A percentile compares a stretch with the other conserved stretches of the same genome.
phyloP scores from a whole-genome alignment of 2,113 vertebrate genomes.

The Protobothrops mucrosquamatus region DNA sequence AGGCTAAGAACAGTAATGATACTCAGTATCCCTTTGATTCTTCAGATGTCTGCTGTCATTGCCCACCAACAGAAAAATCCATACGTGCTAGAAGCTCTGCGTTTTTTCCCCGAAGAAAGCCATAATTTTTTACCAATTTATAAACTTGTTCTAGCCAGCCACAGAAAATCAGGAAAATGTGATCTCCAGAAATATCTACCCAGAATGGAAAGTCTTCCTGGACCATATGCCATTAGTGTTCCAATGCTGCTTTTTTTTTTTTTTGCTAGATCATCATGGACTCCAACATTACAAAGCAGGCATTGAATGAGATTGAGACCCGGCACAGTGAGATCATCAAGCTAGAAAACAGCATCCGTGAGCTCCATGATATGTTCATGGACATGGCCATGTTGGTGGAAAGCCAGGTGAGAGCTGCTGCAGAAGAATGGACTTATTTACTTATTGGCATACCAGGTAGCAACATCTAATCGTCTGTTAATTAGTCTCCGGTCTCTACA shows the following conservation, averaged over 20 bases:
- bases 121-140: neutral
- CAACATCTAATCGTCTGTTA: neutral
- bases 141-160: neutral
- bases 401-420: conserved; percentile 83
- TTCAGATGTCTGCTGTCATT: neutral
- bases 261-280: conserved; percentile 90
- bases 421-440: neutral
- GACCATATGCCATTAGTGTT: neutral
- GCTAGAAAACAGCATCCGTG: conserved; percentile 94
- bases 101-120: neutral
- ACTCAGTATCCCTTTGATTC: neutral
- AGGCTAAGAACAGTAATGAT: too few species aligned
- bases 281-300: conserved; percentile 93
- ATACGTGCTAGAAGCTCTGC: neutral
- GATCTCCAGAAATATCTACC: neutral
- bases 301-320: conserved; percentile 93
- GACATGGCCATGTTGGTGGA: conserved; percentile 99
- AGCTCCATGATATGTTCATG: conserved; percentile 98
- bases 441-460: neutral
- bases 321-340: conserved; percentile 95
- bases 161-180: too few species aligned
- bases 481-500: neutral
- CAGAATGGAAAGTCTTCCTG: neutral
- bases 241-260: neutral
- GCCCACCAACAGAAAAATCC: neutral